phyloP scores from a whole-genome alignment of 2,888 invertebrate genomes.

The Thyatira batis region DNA sequence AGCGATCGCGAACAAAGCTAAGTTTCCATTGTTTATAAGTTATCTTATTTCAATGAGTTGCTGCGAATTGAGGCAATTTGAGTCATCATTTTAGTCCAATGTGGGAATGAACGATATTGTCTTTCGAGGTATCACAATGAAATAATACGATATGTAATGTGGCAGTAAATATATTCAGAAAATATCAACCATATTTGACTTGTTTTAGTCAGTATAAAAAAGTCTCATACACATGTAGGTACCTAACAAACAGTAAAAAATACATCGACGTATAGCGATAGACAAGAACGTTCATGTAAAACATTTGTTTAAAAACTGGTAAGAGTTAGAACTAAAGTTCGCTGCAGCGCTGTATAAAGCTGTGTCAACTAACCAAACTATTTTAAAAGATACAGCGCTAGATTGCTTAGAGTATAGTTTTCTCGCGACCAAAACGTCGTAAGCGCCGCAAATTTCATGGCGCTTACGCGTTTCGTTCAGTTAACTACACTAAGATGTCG shows the following conservation, averaged over 20 bases:
- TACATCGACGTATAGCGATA: too few relatives aligned
- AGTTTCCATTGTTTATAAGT: not conserved
- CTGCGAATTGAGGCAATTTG: not conserved
- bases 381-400: too few relatives aligned
- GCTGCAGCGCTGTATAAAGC: too few relatives aligned
- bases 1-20: constrained; percentile 3
- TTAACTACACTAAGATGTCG: too few relatives aligned
- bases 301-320: too few relatives aligned
- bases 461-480: too few relatives aligned
- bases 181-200: constrained; percentile 77
- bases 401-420: too few relatives aligned
- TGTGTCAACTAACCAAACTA: too few relatives aligned
- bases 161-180: constrained; percentile 82
- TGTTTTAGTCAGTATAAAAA: constrained; percentile 74
- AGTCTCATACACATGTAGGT: constrained; percentile 52
- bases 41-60: not conserved
- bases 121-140: constrained; percentile 30
- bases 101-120: constrained; percentile 2
- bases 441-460: too few relatives aligned
- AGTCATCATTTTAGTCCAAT: not conserved
- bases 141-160: constrained; percentile 59
- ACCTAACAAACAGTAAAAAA: constrained; percentile 48
- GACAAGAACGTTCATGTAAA: too few relatives aligned
- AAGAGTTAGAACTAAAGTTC: too few relatives aligned
- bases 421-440: too few relatives aligned